phyloP scores from a whole-genome alignment of 2,888 invertebrate genomes.

The Hofmannophila pseudospretella region DNA sequence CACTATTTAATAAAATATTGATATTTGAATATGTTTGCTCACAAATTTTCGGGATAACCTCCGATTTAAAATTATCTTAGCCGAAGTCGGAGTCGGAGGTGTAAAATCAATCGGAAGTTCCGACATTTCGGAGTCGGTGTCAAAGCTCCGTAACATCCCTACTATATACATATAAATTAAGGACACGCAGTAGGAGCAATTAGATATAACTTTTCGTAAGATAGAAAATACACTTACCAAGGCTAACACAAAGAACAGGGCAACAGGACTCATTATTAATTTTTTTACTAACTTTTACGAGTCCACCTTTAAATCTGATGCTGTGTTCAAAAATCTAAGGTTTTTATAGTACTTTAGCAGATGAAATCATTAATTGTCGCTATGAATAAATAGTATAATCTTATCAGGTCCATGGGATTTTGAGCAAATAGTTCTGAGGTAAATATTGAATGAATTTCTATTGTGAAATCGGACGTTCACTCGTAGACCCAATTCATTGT shows the following conservation, averaged over 20 bases:
- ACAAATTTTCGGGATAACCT: no score
- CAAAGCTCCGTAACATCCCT: no score
- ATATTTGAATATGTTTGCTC: no score
- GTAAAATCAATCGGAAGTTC: no score
- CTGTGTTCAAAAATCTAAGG: slow-evolving; percentile 20
- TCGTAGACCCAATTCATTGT: no score
- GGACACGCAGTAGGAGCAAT: no score
- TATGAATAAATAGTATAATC: slow-evolving; percentile 22
- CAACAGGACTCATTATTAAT: slow-evolving; percentile 34
- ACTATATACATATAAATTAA: no score
- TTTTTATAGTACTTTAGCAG: slow-evolving; percentile 47
- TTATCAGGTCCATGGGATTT: slow-evolving; percentile 39
- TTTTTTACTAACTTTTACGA: not conserved
- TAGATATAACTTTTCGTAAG: no score
- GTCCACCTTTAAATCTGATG: not conserved
- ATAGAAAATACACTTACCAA: slow-evolving; percentile 39
- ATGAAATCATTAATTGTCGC: slow-evolving; percentile 22
- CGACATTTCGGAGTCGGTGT: no score
- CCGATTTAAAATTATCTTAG: no score
- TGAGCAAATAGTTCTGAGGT: slow-evolving; percentile 19
- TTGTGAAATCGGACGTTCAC: not conserved
- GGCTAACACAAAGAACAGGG: slow-evolving; percentile 30
- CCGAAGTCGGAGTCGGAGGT: no score
- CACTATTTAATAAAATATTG: no score
- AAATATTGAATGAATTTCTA: slow-evolving; percentile 8